Percentiles rank a stretch among this genome's conserved stretches.
Evolutionary conservation across 2,113 vertebrate species (phyloP).

Genomic region (Stomatorhinus ivindoensis): DNA sequence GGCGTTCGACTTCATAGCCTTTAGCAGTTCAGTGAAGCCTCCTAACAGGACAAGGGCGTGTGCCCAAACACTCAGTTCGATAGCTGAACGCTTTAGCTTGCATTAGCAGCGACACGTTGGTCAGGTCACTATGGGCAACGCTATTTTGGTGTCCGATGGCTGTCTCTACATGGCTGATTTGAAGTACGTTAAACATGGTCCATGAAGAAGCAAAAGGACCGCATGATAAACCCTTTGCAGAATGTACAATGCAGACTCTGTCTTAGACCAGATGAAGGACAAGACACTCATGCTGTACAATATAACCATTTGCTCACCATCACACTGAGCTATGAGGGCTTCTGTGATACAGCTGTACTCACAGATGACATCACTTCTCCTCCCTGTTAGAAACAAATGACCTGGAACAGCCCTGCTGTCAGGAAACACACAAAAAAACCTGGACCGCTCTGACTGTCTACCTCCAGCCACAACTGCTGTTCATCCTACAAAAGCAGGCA

Average conservation of each 20-base stretch:
- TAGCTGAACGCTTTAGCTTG: background rate
- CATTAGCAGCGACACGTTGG: background rate
- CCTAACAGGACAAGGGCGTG: background rate
- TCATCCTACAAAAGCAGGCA: background rate
- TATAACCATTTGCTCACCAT: background rate
- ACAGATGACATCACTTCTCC: background rate
- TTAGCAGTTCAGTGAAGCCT: background rate
- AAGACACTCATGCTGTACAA: background rate
- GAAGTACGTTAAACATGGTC: background rate
- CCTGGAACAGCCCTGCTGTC: background rate
- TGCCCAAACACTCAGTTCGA: background rate
- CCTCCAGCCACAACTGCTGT: background rate
- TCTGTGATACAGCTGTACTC: background rate
- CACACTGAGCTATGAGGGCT: background rate
- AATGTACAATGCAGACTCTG: background rate
- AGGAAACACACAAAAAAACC: background rate
- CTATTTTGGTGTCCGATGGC: background rate
- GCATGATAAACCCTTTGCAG: background rate
- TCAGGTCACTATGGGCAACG: background rate
- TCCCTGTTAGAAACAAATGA: background rate
- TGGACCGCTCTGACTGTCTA: background rate
- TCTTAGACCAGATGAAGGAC: background rate
- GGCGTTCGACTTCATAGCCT: background rate
- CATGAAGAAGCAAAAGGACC: background rate
- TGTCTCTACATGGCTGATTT: background rate